These are phyloP conservation scores for Danaus chrysippus DNA, from an alignment of 2,888 invertebrate genomes.

Conservation along the genomic window DNA sequence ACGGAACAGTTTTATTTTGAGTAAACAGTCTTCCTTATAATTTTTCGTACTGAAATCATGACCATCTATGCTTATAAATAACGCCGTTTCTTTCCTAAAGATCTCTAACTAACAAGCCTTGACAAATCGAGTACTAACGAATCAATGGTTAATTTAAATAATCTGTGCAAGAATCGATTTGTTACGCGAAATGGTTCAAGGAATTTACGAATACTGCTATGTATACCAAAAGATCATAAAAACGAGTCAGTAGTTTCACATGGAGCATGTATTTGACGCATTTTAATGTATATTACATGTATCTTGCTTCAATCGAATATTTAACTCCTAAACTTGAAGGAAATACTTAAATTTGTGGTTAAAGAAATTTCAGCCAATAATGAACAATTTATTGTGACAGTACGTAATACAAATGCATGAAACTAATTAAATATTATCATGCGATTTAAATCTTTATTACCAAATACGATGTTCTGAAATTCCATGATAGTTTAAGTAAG, in stretches of 20 bases:
- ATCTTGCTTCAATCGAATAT: too few relatives aligned
- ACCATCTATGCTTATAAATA: too few relatives aligned
- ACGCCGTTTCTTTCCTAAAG: not conserved
- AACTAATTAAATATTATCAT: not conserved
- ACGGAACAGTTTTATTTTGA: too few relatives aligned
- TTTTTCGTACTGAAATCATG: too few relatives aligned
- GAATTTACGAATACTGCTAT: conserved; percentile 9
- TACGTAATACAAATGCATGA: conserved; percentile 24
- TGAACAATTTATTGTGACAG: conserved; percentile 32
- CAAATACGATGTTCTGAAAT: conserved; percentile 6
- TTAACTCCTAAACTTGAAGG: too few relatives aligned
- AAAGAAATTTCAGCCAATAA: conserved; percentile 26
- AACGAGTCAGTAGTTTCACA: not conserved
- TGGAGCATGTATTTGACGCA: not conserved
- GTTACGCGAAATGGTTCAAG: conserved; percentile 10
- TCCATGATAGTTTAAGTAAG: conserved; percentile 14
- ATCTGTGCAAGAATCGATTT: conserved; percentile 7
- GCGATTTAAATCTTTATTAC: conserved; percentile 2
- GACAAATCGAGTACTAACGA: not conserved
- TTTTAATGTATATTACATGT: not conserved
- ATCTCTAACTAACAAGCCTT: not conserved
- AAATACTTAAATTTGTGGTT: too few relatives aligned
- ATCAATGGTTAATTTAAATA: not conserved
- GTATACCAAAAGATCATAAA: not conserved
- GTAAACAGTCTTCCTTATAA: too few relatives aligned